Conservation (phyloP, 2,888 invertebrate genomes). For the Smittia sp. region DNA sequence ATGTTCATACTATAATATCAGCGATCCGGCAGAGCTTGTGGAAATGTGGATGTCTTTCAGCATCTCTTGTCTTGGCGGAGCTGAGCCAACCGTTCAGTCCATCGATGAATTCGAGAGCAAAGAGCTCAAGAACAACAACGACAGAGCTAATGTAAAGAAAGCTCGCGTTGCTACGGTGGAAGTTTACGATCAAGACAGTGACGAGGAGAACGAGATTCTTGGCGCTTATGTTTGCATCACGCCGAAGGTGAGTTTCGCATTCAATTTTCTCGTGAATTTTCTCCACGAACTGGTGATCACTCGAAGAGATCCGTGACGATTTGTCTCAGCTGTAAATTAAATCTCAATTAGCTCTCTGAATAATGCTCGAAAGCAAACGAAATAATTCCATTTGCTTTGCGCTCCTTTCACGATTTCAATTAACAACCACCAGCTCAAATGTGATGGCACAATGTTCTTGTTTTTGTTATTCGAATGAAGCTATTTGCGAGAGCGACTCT, state of each 20-base stretch:
- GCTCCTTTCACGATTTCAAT: constrained; percentile 17
- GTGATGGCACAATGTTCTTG: not conserved
- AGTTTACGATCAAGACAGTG: constrained; percentile 46
- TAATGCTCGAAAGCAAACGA: not conserved
- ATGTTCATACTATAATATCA: constrained; percentile 62
- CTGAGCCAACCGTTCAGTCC: constrained; percentile 60
- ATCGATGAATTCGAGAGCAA: constrained; percentile 64
- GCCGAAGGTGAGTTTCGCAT: constrained; percentile 48
- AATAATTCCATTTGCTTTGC: not conserved
- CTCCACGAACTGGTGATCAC: not conserved
- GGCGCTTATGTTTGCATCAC: constrained; percentile 47
- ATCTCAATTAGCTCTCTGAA: constrained; percentile 22
- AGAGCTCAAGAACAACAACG: constrained; percentile 54
- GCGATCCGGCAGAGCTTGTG: constrained; percentile 67
- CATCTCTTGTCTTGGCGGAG: constrained; percentile 62
- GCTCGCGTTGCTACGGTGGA: constrained; percentile 45
- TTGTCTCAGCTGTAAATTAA: constrained; percentile 28
- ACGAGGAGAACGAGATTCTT: constrained; percentile 46
- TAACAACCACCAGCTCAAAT: constrained; percentile 30
- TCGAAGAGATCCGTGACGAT: not conserved
- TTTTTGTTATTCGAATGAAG: constrained; percentile 1
- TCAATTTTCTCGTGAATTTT: not conserved
- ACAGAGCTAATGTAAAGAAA: constrained; percentile 53
- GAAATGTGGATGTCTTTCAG: constrained; percentile 78
- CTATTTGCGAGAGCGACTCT: not conserved